Conservation (phyloP, 1,140 invertebrate species). For the Akabosia matsudoensis region DNA sequence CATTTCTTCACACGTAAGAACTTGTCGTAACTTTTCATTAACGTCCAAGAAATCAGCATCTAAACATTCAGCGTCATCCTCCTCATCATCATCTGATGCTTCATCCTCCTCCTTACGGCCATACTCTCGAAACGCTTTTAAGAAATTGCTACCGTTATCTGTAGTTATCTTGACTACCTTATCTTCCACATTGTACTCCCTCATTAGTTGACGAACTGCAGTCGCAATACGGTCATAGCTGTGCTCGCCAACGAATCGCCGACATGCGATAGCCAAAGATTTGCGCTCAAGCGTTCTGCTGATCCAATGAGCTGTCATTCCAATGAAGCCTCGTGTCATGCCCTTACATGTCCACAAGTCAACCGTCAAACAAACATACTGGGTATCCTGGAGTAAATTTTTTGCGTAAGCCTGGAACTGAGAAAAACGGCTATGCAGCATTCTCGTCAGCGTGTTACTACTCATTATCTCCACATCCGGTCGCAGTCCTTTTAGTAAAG, state of each 20-base stretch:
- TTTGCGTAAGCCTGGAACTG: too few relatives aligned
- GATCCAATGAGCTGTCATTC: constrained; percentile 3
- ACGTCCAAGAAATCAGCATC: not conserved
- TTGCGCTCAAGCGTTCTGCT: not conserved
- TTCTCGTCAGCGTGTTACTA: not conserved
- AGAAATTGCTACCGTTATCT: not conserved
- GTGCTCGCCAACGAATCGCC: not conserved
- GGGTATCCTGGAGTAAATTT: not conserved
- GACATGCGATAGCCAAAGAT: not conserved
- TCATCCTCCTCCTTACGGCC: not conserved
- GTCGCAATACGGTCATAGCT: not conserved
- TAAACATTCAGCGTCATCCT: not conserved
- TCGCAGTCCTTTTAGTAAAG: not conserved
- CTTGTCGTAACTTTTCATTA: not conserved
- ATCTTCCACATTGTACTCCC: not conserved
- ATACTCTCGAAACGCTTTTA: not conserved
- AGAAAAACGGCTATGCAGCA: not conserved
- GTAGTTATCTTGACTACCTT: not conserved
- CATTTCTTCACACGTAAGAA: not conserved
- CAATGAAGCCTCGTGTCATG: not conserved
- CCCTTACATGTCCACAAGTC: constrained; percentile 18
- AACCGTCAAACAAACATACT: not conserved
- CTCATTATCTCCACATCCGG: not conserved
- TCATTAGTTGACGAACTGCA: not conserved
- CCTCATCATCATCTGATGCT: not conserved